Base-by-base conservation (phyloP, 2,888 invertebrate species). In the Onchidella celtica region DNA sequence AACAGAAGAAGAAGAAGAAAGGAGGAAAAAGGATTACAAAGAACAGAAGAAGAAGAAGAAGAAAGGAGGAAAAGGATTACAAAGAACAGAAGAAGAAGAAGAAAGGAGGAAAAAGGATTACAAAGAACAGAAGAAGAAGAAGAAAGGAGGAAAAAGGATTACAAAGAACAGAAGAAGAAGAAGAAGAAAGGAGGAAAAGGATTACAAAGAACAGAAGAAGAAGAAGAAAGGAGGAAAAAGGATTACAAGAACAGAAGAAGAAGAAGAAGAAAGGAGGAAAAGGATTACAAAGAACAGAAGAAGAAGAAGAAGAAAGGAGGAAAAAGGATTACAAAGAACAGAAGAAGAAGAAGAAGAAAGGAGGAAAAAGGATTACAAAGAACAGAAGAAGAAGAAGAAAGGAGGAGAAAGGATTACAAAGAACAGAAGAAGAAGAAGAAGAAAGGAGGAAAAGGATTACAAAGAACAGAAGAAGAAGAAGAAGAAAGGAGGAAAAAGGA, bases 131-230 rank as follows among this genome's bases (percentile, higher is more conserved):
- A 38, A 38, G 27, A 40, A 40, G 24, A 40, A 40, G 47, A 14
- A 70, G 70, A 9, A 24, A 70, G 40, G n/a, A 40, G 40, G 24
- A 36, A n/a, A n/a, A n/a, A n/a, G n/a, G n/a, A n/a, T n/a, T n/a
- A n/a, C n/a, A n/a, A n/a, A n/a, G n/a, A n/a, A n/a, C 6, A 40
- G 36, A 11, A 24, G 47, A 2, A 40, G 1, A 11, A 40, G 32
- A 34, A 36, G 14, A 17, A 36, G 3, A 17, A 32, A 36, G 11
- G 36, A 32, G 2, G 3, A 38, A 6, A n/a, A 14, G 21, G n/a
- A 69, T 2, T n/a, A 38, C 38, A 38, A 27, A 34, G 29, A 38
- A 2, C 32, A 32, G 21, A 14, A 69, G 3, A 38, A 69, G 3
- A 55, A 9, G 9, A 72, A 55, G 9, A 55, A 27, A 73, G 57